Conservation (phyloP, 2,888 invertebrate species). For the Zhengitettix transpicula region DNA sequence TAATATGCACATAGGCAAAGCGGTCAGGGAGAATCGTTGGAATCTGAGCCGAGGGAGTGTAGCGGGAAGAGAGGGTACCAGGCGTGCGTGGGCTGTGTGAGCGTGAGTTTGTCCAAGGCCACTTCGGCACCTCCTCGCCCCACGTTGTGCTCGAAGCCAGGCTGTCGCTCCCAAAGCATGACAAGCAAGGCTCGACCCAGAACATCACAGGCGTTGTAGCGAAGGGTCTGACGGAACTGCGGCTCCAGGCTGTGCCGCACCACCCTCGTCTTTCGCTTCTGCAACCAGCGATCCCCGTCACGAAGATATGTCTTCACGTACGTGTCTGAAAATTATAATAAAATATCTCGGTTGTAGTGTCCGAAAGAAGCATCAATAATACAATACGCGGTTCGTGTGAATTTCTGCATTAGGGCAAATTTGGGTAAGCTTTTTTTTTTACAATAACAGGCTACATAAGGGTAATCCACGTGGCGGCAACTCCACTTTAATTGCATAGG, state of each 20-base stretch:
- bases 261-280: conserved; percentile 81
- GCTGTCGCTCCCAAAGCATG: conserved; percentile 84
- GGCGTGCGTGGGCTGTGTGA: conserved; percentile 65
- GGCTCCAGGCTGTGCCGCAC: conserved; percentile 69
- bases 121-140: conserved; percentile 74
- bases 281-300: conserved; percentile 74
- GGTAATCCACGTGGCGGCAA: too few species aligned
- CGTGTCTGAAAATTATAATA: conserved; percentile 44
- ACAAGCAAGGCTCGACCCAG: conserved; percentile 59
- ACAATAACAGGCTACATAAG: too few species aligned
- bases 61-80: conserved; percentile 89
- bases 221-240: conserved; percentile 72
- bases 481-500: too few species aligned
- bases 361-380: too few species aligned
- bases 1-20: not conserved
- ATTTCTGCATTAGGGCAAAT: too few species aligned
- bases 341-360: too few species aligned
- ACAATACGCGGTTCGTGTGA: too few species aligned
- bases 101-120: conserved; percentile 60
- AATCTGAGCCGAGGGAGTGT: conserved; percentile 57
- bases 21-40: conserved; percentile 29
- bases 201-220: conserved; percentile 44
- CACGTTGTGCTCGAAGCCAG: conserved; percentile 70
- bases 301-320: conserved; percentile 88
- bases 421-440: too few species aligned